phyloP scores from a whole-genome alignment of 1,140 invertebrate genomes.

The Euura lappo region DNA sequence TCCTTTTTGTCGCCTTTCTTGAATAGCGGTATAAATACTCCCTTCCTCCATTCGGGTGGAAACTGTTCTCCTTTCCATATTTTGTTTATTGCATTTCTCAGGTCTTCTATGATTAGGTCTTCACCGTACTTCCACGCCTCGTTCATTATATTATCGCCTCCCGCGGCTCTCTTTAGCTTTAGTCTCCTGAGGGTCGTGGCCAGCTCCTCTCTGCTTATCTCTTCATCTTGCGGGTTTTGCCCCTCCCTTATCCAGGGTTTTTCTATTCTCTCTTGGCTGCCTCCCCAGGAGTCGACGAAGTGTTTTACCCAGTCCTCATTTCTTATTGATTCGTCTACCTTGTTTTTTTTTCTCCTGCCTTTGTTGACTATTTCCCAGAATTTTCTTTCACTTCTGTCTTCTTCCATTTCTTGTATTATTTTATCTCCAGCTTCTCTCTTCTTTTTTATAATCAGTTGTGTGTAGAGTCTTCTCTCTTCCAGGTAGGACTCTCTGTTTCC shows the following conservation, averaged over 20 bases:
- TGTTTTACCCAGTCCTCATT: not conserved
- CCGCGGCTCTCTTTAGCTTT: slow-evolving; percentile 18
- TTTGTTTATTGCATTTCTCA: slow-evolving; percentile 5
- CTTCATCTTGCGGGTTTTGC: not conserved
- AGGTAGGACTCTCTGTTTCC: not conserved
- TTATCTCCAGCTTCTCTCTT: slow-evolving; percentile 8
- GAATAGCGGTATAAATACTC: slow-evolving; percentile 24
- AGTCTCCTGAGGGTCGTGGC: slow-evolving; percentile 10
- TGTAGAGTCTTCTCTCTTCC: not conserved
- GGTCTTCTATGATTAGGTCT: slow-evolving; percentile 6
- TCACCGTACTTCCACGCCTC: slow-evolving; percentile 18
- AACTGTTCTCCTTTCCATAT: slow-evolving; percentile 24
- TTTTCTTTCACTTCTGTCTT: not conserved
- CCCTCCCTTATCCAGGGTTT: not conserved
- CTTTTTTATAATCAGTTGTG: not conserved
- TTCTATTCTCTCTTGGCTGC: no score
- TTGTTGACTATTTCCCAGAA: not conserved
- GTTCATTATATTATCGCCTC: slow-evolving; percentile 15
- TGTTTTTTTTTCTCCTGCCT: not conserved
- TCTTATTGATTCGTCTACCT: slow-evolving; percentile 8
- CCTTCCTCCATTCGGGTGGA: slow-evolving; percentile 28
- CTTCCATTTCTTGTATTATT: slow-evolving; percentile 1
- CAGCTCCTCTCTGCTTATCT: slow-evolving; percentile 8
- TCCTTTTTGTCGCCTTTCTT: slow-evolving; percentile 34
- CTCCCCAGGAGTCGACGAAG: no score